These are phyloP conservation scores for Oreamnos americanus DNA, from an alignment of 2,113 vertebrate species.

Conservation along the genomic window DNA sequence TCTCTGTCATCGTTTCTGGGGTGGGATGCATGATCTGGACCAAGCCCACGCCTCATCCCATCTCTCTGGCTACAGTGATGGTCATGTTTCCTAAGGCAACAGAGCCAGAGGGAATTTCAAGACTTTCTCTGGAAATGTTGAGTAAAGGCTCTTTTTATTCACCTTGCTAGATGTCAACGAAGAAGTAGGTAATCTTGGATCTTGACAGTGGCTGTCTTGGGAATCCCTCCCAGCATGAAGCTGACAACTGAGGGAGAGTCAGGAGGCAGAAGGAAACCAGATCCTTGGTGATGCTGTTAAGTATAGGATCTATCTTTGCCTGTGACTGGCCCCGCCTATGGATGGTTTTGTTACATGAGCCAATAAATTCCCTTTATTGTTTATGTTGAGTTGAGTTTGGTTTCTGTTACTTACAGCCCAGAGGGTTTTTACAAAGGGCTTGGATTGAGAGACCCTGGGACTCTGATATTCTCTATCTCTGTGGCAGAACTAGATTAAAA, in stretches of 20 bases:
- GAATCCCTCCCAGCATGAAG: neutral
- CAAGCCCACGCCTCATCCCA: neutral
- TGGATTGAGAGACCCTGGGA: neutral
- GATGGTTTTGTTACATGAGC: neutral
- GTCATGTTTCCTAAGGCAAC: neutral
- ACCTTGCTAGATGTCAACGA: neutral
- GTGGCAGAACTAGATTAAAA: neutral
- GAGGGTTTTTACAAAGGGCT: neutral
- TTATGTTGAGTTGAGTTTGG: neutral
- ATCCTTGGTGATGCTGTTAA: neutral
- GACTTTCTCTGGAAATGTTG: neutral
- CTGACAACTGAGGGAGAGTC: neutral
- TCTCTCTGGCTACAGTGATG: neutral
- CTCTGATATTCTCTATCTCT: neutral
- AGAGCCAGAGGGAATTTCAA: neutral
- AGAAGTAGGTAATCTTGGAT: neutral
- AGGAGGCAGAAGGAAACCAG: neutral
- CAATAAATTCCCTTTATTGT: constrained; percentile 18
- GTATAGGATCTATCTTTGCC: neutral
- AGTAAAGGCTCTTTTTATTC: neutral
- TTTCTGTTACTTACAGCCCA: neutral
- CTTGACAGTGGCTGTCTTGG: neutral
- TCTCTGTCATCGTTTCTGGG: neutral
- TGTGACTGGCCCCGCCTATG: neutral
- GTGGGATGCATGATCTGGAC: neutral